Evolutionary conservation across 53 echinoderm and acorn worm genomes (phyloP).

Genomic region (Echinometra lucunter): DNA sequence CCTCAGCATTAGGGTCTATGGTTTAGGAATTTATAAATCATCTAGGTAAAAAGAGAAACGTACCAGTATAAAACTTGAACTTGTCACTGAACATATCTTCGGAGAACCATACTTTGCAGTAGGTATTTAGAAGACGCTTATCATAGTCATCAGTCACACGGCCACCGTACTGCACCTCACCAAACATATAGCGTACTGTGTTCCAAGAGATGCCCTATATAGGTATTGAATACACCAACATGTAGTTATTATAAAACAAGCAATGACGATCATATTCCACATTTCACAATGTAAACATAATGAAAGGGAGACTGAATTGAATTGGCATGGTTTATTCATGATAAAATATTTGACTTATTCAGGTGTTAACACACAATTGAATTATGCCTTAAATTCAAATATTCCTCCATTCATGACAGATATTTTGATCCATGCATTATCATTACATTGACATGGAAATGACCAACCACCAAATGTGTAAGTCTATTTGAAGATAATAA

Average conservation of each 20-base stretch:
- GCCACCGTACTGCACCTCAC: conserved; percentile 98
- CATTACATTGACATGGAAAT: too few species aligned
- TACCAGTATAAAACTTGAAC: conserved; percentile 99
- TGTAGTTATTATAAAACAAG: neutral
- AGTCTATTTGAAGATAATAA: too few species aligned
- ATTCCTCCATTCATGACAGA: too few species aligned
- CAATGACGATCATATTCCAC: too few species aligned
- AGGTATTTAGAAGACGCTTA: conserved; percentile 96
- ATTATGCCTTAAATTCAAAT: too few species aligned
- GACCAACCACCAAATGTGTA: too few species aligned
- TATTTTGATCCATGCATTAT: too few species aligned
- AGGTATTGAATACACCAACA: neutral
- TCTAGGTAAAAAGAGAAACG: neutral
- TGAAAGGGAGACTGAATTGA: too few species aligned
- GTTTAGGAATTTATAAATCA: neutral
- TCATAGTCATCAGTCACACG: conserved; percentile 98
- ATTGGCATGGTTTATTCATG: too few species aligned
- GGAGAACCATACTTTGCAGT: conserved; percentile 97
- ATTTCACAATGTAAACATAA: too few species aligned
- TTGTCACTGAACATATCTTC: conserved; percentile 98
- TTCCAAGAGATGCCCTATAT: conserved; percentile 96
- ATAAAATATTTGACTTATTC: too few species aligned
- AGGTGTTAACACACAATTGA: too few species aligned
- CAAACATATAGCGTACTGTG: conserved; percentile 96
- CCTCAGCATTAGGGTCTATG: neutral